Base-by-base conservation (phyloP, 2,888 invertebrate genomes). In the Meganola albula region DNA sequence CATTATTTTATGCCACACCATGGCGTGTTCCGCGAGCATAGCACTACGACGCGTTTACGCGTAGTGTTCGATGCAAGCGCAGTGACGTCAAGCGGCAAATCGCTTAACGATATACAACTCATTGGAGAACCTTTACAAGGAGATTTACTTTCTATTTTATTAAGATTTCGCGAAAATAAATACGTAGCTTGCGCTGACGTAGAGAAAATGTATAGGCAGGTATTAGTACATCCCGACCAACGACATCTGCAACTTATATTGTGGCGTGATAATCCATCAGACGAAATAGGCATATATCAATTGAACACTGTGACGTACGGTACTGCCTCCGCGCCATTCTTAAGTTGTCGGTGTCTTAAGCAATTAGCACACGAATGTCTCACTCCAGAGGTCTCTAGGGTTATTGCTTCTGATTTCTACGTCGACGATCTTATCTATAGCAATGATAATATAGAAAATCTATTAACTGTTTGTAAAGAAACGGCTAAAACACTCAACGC, bases 41-140 rank as follows among this genome's bases (percentile, higher is more conserved):
- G 20, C n/a, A 20, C 4, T 20, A 20, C 41, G 0, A 42, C 33
- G 1, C 38, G 38, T 13, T 8, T 42, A 4, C 30, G 26, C 8
- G 12, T 12, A 6, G 26, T 16, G 5, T 7, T 4, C 8, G 20
- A 20, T 20, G 8, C 20, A 3, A 20, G 20, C 8, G 3, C 20
- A n/a, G 20, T 7, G 8, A 20, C 24, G 2, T 12, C 25, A 8
- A 27, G 30, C 10, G 10, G 14, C 10, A 24, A 27, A 24, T 29
- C 29, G 2, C 10, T 30, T 3, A 29, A 26, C n/a, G 21, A 26
- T 7, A 26, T 26, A 4, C 26, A 32, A 21, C n/a, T 8, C 1
- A 4, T 22, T 13, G 30, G 30, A 1, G 14, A 23, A 7, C 13
- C 30, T 4, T 4, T 30, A 1, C 30, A 30, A 16, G 24, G 14